A percentile compares a stretch with the other conserved stretches of the same genome.
These are phyloP conservation scores for Oxycera nigricornis DNA, from an alignment of 2,888 invertebrate species.

Conservation along the genomic window DNA sequence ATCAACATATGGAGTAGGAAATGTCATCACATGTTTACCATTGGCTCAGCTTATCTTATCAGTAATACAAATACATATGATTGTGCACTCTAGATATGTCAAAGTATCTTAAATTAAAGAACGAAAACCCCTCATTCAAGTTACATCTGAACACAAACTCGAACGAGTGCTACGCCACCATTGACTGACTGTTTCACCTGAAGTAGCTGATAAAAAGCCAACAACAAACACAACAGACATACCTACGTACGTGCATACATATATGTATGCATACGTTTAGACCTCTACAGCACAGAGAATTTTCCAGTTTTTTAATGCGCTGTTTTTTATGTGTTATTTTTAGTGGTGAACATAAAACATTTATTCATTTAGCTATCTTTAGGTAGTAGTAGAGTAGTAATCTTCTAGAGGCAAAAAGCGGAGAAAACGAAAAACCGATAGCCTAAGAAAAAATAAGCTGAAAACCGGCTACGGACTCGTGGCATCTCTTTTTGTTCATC, in stretches of 20 bases:
- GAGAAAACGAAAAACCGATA: constrained; percentile 31
- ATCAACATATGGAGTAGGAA: constrained; percentile 14
- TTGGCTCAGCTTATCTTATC: constrained; percentile 23
- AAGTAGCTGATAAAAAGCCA: constrained; percentile 38
- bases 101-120: constrained; percentile 22
- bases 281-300: constrained; percentile 30
- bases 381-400: constrained; percentile 14
- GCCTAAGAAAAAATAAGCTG: constrained; percentile 9
- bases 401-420: neutral
- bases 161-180: constrained; percentile 27
- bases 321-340: constrained; percentile 1
- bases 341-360: constrained; percentile 29
- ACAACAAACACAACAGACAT: constrained; percentile 33
- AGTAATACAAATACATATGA: neutral
- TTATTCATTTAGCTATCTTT: constrained; percentile 19
- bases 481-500: constrained; percentile 21
- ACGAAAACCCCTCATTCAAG: constrained; percentile 17
- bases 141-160: constrained; percentile 1
- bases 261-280: no score
- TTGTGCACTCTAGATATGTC: constrained; percentile 14
- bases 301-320: constrained; percentile 12
- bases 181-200: constrained; percentile 36
- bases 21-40: constrained; percentile 19
- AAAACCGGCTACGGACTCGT: constrained; percentile 15
- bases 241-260: no score